Conservation (phyloP, 30 jellyfish, hydroid and myxozoan genomes). For the Aurelia sp. region DNA sequence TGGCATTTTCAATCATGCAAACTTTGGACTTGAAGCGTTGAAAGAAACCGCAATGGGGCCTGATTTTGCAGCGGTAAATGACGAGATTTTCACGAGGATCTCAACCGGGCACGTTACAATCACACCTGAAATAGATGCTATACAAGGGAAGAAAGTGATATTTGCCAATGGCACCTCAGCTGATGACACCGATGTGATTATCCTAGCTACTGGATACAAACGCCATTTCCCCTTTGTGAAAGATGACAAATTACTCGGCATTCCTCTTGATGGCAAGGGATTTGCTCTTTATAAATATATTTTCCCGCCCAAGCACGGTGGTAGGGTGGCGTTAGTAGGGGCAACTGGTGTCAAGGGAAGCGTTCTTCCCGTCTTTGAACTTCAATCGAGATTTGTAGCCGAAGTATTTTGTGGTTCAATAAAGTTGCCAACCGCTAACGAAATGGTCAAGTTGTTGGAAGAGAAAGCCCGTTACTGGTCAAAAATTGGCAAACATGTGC, state of each 20-base stretch:
- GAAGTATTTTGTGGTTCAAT: conserved; percentile 71
- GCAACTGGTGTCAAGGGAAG: conserved; percentile 58
- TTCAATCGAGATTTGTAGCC: conserved; percentile 91
- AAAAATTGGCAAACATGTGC: conserved; percentile 1
- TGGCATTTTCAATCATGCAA: conserved; percentile 27
- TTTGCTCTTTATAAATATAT: conserved; percentile 68
- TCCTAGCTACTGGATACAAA: conserved; percentile 85
- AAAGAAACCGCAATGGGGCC: background rate
- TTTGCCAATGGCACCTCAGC: conserved; percentile 63
- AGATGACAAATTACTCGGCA: conserved; percentile 16
- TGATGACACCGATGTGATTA: conserved; percentile 64
- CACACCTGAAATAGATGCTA: conserved; percentile 18
- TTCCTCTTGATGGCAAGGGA: conserved; percentile 51
- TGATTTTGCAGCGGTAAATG: conserved; percentile 26
- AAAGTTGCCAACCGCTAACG: conserved; percentile 56
- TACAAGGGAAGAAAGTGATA: conserved; percentile 30
- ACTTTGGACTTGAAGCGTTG: conserved; percentile 55
- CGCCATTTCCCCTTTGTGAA: conserved; percentile 67
- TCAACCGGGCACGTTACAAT: conserved; percentile 60
- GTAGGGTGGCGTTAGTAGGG: conserved; percentile 82
- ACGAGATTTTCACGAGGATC: conserved; percentile 69
- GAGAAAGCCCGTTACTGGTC: conserved; percentile 3
- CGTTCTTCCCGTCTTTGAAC: conserved; percentile 67
- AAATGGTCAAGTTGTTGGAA: conserved; percentile 50
- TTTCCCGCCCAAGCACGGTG: conserved; percentile 57